Evolutionary conservation across 2,888 invertebrate genomes (phyloP).

Genomic region (Agriopis marginaria): DNA sequence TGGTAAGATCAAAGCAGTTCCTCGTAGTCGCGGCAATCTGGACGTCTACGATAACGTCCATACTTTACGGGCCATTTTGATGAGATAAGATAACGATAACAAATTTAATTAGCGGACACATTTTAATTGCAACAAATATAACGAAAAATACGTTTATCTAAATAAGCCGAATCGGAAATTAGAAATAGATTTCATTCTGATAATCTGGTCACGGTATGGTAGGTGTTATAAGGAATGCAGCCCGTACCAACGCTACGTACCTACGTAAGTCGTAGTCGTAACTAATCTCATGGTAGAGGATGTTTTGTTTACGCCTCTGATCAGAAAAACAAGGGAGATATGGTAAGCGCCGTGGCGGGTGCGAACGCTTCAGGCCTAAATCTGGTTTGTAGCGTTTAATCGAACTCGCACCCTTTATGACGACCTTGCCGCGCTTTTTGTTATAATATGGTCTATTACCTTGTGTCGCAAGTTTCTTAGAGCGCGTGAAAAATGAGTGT

Average conservation of each 20-base stretch:
- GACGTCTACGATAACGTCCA: constrained; percentile 42
- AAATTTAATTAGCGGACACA: constrained; percentile 2
- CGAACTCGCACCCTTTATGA: no score
- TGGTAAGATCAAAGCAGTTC: constrained; percentile 64
- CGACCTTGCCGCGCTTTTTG: no score
- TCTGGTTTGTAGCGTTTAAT: no score
- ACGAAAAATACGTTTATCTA: constrained; percentile 7
- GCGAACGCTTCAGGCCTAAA: no score
- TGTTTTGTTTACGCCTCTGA: constrained; percentile 5
- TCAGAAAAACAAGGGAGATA: no score
- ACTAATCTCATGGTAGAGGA: constrained; percentile 9
- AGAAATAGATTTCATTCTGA: constrained; percentile 7
- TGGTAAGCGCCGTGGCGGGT: no score
- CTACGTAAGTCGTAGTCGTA: not conserved
- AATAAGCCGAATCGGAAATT: constrained; percentile 19
- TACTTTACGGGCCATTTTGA: constrained; percentile 11
- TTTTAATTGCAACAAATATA: constrained; percentile 5
- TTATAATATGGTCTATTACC: no score
- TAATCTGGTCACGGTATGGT: not conserved
- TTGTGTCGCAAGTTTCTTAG: no score
- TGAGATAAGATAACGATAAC: constrained; percentile 36
- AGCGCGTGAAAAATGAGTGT: no score
- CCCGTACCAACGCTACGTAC: not conserved
- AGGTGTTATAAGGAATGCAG: not conserved
- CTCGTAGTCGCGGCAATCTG: constrained; percentile 55